Base-by-base conservation (phyloP, 2,888 invertebrate genomes). In the Thysanoteuthis rhombus region DNA sequence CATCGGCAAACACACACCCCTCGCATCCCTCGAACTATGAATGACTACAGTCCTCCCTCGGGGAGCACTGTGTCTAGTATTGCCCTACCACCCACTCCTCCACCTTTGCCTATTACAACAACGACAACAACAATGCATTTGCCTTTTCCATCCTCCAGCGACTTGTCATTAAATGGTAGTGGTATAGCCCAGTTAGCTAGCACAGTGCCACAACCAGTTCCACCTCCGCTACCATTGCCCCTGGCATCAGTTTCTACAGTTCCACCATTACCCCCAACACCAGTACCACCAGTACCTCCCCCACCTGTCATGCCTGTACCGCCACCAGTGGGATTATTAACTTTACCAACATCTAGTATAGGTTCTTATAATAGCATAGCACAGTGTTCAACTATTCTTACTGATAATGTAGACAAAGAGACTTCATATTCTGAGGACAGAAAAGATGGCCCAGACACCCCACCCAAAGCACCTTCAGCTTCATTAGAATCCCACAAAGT, bases 181-280 rank as follows among this genome's bases (percentile, higher is more conserved):
- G 92, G 45, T 92, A 36, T 92, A 92, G 40, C 92, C 32, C 92
- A 42, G 45, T n/a, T 42, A 42, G 40, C 92, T 42, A 92, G 42
- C 39, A 40, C 40, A 32, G 92, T 92, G 36, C 92, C 93, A 93
- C 93, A 47, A 93, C 93, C 93, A 93, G 52, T 93, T 45, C 93
- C 93, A 8, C 93, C 58, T 93, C 93, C 93, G 12, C 47, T 58
- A 39, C 52, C 93, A 36, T 39, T 58, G 58, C 52, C 93, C 19
- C 45, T 58, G 93, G 52, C 58, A 58, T 25, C 93, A 38, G 52
- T 93, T 93, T 93, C 93, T 28, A 47, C 93, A 52, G n/a, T 58
- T 25, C 93, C 93, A 1, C 93, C 93, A 47, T 58, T 58, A 93
- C 93, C 93, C 6, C 93, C 38, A 47, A 36, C 93, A n/a, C 93